Conservation (phyloP, 2,888 invertebrate species). For the Neria commutata region DNA sequence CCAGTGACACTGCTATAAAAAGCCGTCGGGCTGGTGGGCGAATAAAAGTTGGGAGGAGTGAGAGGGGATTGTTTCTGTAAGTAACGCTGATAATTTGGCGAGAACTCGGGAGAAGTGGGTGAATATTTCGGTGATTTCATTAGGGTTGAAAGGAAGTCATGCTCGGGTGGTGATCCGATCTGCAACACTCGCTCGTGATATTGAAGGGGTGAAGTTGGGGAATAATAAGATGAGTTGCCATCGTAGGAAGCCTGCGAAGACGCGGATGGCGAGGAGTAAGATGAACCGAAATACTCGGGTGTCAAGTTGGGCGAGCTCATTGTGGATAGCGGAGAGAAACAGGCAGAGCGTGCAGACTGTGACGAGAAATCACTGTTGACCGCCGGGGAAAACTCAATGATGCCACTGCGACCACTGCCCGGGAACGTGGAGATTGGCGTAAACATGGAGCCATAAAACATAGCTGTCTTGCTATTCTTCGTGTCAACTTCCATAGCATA, state of each 20-base stretch:
- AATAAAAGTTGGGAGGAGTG: constrained; percentile 60
- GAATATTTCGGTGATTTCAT: constrained; percentile 64
- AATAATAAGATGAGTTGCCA: constrained; percentile 28
- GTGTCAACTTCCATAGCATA: constrained; percentile 91
- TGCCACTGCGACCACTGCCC: constrained; percentile 19
- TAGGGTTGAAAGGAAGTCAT: constrained; percentile 20
- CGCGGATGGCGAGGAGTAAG: constrained; percentile 22
- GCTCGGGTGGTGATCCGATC: not conserved
- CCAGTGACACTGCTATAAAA: constrained; percentile 73
- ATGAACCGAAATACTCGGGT: constrained; percentile 20
- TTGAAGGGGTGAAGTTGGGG: constrained; percentile 31
- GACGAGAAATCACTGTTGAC: constrained; percentile 2
- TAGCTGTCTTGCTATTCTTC: constrained; percentile 62
- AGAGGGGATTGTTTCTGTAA: constrained; percentile 57
- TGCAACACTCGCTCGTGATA: constrained; percentile 41
- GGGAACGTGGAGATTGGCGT: constrained; percentile 22
- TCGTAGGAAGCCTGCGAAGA: constrained; percentile 18
- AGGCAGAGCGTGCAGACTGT: constrained; percentile 25
- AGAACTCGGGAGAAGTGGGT: constrained; percentile 72
- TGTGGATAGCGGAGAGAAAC: constrained; percentile 47
- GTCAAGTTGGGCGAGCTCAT: constrained; percentile 53
- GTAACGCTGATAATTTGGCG: constrained; percentile 61
- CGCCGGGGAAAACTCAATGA: constrained; percentile 24
- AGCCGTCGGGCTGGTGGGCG: constrained; percentile 70
- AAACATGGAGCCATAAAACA: constrained; percentile 29